Evolutionary conservation across 2,113 vertebrate genomes (phyloP), one percentile per base, ranked within the genome.

Genomic region (Oreochromis tanganicae): DNA sequence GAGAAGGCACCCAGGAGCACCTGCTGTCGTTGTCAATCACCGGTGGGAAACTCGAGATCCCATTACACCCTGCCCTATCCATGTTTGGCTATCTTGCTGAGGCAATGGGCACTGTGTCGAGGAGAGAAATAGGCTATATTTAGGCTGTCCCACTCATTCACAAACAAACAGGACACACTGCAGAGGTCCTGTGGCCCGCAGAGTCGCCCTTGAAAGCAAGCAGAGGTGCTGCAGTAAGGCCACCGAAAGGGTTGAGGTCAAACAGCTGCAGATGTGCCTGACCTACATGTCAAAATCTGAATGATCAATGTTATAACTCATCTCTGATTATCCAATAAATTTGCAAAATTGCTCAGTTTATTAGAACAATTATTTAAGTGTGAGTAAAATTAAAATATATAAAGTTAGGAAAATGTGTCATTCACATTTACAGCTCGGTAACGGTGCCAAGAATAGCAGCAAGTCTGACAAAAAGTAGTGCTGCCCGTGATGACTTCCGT

Each of bases 401-500:
- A 34, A 34, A 78, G 27, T 52, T 19, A 3, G 73, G 27, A 0
- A 52, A 78, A n/a, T n/a, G 10, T 4, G 19, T 48, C 38, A 50
- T 56, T 12, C 63, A 36, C 8, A 21, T n/a, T 9, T 14, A 52
- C 1, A 16, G 50, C 16, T 19, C 7, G 55, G 54, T 83, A 81
- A 71, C 59, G 81, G 81, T 83, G 84, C 86, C 87, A 89, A 92
- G 87, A 93, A 93, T 61, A 82, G 85, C 78, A 91, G 91, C 80
- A 55, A 85, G 84, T 93, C 86, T 79, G 73, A 91, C 89, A 95
- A 79, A 97, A 96, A 96, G 95, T 96, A 96, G 94, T 95, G 87
- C 96, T 17, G 81, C 90, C 84, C 75, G 83, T 56, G 91, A 83
- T 92, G 66, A 96, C 96, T 97, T 97, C 97, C 96, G 96, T 97